Percentiles rank a stretch among this genome's conserved stretches.
Conservation (phyloP, 2,797 vertebrate species). For the Enteromius thamalakanensis region DNA sequence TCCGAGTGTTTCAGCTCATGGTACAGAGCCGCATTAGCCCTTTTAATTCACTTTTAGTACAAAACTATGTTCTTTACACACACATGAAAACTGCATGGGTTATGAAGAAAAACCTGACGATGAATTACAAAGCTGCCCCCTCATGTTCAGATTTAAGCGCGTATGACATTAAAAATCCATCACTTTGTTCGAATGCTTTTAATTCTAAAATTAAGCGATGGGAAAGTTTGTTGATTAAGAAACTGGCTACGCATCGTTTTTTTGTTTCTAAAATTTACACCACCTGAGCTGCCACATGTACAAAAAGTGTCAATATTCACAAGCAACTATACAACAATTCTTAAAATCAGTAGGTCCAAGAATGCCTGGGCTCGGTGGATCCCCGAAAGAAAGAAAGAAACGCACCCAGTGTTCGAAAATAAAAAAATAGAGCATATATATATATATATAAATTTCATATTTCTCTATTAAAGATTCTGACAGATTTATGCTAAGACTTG, state of each 20-base stretch:
- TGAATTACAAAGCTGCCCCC: conserved; percentile 59
- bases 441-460: conserved; percentile 61
- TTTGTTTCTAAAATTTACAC: conserved; percentile 83
- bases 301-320: conserved; percentile 87
- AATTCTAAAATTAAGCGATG: conserved; percentile 73
- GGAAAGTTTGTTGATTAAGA: conserved; percentile 81
- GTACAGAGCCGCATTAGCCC: conserved; percentile 51
- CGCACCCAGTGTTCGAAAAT: conserved; percentile 86
- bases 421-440: conserved; percentile 71
- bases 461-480: conserved; percentile 64
- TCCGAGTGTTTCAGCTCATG: conserved; percentile 53
- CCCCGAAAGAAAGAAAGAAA: conserved; percentile 79
- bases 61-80: conserved; percentile 54
- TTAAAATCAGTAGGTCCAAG: conserved; percentile 83
- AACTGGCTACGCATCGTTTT: conserved; percentile 88
- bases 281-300: conserved; percentile 96
- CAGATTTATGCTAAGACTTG: conserved; percentile 68
- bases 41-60: conserved; percentile 56
- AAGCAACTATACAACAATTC: conserved; percentile 86
- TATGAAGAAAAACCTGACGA: conserved; percentile 52
- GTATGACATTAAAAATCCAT: conserved; percentile 70
- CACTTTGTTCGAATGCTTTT: conserved; percentile 68
- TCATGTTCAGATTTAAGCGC: conserved; percentile 59
- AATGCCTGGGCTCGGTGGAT: conserved; percentile 77
- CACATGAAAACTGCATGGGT: conserved; percentile 29